phyloP scores from a whole-genome alignment of 2,797 vertebrate species.

The Prionace glauca region DNA sequence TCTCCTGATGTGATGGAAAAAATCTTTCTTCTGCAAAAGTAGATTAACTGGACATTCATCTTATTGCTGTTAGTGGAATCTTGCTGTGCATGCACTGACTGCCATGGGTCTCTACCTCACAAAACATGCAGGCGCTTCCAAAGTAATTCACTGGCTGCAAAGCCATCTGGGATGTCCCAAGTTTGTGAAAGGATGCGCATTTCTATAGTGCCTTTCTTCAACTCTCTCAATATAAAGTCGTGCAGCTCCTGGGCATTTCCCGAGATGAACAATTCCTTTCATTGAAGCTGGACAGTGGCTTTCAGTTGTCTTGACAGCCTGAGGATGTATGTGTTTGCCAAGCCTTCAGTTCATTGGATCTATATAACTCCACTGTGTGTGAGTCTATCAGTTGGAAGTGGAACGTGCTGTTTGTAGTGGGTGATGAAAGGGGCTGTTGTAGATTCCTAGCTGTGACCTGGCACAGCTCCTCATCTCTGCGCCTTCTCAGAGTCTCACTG shows the following conservation, averaged over 20 bases:
- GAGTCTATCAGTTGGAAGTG: neutral
- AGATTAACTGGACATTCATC: neutral
- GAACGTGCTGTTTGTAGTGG: constrained; percentile 1
- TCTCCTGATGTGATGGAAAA: neutral
- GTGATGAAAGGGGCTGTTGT: neutral
- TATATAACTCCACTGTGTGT: constrained; percentile 16
- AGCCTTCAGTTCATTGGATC: constrained; percentile 6
- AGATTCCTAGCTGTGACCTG: neutral
- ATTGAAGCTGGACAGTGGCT: constrained; percentile 18
- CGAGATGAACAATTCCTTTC: constrained; percentile 20
- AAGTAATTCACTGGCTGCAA: neutral
- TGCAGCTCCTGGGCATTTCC: neutral
- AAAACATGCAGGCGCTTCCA: neutral
- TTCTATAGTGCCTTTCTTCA: neutral
- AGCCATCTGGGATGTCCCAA: neutral
- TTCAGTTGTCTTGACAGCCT: neutral
- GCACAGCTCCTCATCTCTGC: neutral
- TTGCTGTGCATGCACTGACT: neutral
- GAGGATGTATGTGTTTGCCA: constrained; percentile 14
- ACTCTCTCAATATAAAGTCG: neutral
- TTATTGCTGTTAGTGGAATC: neutral
- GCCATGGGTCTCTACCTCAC: neutral
- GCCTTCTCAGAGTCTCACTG: constrained; percentile 26
- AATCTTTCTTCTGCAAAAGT: neutral
- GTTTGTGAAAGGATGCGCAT: neutral